phyloP scores from a whole-genome alignment of 2,797 vertebrate genomes.

The Ciconia nigra region DNA sequence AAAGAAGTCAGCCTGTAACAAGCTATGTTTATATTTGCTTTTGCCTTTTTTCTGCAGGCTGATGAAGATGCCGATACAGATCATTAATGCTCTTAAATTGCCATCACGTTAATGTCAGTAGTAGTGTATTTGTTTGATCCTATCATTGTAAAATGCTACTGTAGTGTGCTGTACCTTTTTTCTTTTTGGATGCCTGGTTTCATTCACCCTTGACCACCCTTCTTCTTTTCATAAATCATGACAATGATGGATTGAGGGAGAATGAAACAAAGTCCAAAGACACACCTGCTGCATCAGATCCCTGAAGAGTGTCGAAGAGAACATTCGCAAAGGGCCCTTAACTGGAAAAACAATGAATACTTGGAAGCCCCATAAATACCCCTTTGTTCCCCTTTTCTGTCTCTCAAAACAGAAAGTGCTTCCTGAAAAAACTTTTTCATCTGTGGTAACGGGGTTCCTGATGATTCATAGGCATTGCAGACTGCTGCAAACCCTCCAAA shows the following conservation, averaged over 20 bases:
- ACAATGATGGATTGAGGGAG: background rate
- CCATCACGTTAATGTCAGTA: background rate
- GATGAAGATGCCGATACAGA: constrained; percentile 6
- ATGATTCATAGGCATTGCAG: background rate
- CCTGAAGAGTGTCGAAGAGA: background rate
- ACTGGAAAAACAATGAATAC: background rate
- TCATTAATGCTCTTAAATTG: constrained; percentile 35
- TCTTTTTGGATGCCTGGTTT: background rate
- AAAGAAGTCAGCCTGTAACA: background rate
- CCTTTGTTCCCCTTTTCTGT: background rate
- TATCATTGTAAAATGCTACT: background rate
- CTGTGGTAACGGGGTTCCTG: fast-evolving
- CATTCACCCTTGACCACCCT: background rate
- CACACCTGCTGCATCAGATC: background rate
- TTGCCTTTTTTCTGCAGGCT: background rate
- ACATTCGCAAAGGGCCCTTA: background rate
- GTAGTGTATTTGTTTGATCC: background rate
- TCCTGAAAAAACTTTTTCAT: background rate
- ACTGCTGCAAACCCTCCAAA: background rate
- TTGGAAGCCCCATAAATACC: background rate
- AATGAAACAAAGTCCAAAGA: background rate
- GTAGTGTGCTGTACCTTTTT: background rate
- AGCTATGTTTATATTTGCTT: background rate
- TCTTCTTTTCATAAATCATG: background rate
- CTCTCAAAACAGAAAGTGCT: background rate